phyloP scores from a whole-genome alignment of 2,113 vertebrate genomes.

The Myxocyprinus asiaticus region DNA sequence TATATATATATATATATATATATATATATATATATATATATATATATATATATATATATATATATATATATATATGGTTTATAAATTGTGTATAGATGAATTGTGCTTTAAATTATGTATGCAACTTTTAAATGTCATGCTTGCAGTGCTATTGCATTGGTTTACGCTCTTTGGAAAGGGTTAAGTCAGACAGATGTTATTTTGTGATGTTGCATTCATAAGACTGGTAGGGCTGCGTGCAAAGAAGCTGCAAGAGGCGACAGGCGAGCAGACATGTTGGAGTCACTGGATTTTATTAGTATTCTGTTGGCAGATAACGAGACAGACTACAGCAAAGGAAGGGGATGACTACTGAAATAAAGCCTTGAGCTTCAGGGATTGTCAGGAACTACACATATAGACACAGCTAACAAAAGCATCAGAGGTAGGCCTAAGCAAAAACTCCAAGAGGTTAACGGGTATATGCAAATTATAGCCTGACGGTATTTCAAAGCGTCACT shows the following conservation, averaged over 20 bases:
- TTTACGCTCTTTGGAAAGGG: slow-evolving; percentile 53
- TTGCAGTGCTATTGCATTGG: neutral
- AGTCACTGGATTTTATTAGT: slow-evolving; percentile 85
- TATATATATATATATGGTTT: too few relatives aligned
- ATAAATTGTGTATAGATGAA: too few relatives aligned
- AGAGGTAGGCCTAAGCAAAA: slow-evolving; percentile 34
- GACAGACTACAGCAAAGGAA: slow-evolving; percentile 54
- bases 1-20: too few relatives aligned
- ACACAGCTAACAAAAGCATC: slow-evolving; percentile 60
- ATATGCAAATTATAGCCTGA: slow-evolving; percentile 39
- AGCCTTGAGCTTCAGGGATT: slow-evolving; percentile 60
- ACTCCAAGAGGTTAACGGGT: slow-evolving; percentile 29
- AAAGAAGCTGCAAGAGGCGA: slow-evolving; percentile 72
- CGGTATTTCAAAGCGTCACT: slow-evolving; percentile 28
- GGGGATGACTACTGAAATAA: slow-evolving; percentile 59
- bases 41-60: too few relatives aligned
- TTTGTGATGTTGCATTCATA: slow-evolving; percentile 1
- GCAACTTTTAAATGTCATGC: too few relatives aligned
- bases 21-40: too few relatives aligned
- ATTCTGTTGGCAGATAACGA: slow-evolving; percentile 79
- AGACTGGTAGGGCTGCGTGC: slow-evolving; percentile 74
- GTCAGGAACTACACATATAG: slow-evolving; percentile 59
- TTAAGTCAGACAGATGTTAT: slow-evolving; percentile 59
- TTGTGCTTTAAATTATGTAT: too few relatives aligned
- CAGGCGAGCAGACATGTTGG: slow-evolving; percentile 83